Evolutionary conservation across 2,888 invertebrate species (phyloP).

Genomic region (Baronia brevicornis): DNA sequence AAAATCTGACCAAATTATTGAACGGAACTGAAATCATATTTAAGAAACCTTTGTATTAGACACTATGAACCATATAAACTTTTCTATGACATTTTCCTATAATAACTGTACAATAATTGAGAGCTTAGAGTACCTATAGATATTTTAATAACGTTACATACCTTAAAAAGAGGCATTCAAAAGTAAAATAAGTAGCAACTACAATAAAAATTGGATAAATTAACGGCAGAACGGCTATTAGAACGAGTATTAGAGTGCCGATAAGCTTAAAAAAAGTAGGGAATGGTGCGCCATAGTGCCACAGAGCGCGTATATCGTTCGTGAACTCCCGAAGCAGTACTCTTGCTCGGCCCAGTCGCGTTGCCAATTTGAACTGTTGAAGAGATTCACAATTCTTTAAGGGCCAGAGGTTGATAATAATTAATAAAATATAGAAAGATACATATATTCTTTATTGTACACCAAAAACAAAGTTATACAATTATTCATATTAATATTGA

Average conservation of each 20-base stretch:
- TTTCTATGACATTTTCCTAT: no score
- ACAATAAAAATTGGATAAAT: conserved; percentile 55
- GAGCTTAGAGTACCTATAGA: no score
- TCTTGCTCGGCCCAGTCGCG: conserved; percentile 43
- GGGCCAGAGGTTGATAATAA: no score
- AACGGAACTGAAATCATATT: no score
- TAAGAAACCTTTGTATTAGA: no score
- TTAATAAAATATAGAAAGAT: no score
- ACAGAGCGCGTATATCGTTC: conserved; percentile 50
- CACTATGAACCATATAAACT: no score
- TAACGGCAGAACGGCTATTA: conserved; percentile 52
- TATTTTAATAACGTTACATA: no score
- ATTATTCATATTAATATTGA: no score
- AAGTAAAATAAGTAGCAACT: conserved; percentile 49
- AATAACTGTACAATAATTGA: background rate
- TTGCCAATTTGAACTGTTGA: conserved; percentile 53
- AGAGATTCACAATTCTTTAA: conserved; percentile 8
- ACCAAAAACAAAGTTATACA: no score
- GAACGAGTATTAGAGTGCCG: conserved; percentile 52
- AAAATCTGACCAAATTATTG: background rate
- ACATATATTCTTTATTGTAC: no score
- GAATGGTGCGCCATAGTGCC: conserved; percentile 66
- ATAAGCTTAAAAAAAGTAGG: conserved; percentile 67
- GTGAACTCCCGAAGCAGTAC: conserved; percentile 50
- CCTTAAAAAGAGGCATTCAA: conserved; percentile 57